These are phyloP conservation scores for Percopsis omiscomaycus DNA, from an alignment of 2,797 vertebrate genomes.

Conservation along the genomic window DNA sequence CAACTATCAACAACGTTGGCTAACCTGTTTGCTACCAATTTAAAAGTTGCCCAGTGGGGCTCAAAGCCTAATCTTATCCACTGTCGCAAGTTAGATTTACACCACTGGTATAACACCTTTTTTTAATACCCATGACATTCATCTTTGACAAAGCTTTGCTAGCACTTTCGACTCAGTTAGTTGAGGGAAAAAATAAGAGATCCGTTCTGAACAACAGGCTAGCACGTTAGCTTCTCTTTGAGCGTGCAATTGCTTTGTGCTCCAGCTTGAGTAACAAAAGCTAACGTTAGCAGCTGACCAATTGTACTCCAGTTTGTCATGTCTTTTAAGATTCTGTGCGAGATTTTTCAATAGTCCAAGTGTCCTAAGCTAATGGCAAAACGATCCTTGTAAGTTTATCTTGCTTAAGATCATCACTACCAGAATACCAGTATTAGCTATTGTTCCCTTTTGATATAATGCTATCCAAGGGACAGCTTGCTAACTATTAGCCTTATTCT, in stretches of 20 bases:
- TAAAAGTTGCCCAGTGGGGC: conserved; percentile 48
- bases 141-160: neutral
- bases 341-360: conserved; percentile 17
- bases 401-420: neutral
- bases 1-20: conserved; percentile 53
- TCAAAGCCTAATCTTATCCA: neutral
- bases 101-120: too few species aligned
- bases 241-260: conserved; percentile 77
- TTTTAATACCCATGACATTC: too few species aligned
- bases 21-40: conserved; percentile 72
- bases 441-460: neutral
- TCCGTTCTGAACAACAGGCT: conserved; percentile 72
- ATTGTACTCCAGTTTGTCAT: conserved; percentile 51
- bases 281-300: conserved; percentile 66
- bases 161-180: conserved; percentile 29
- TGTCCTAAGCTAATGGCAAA: neutral
- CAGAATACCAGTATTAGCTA: neutral
- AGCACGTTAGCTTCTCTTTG: conserved; percentile 60
- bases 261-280: conserved; percentile 74
- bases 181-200: conserved; percentile 47
- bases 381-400: neutral
- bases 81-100: too few species aligned
- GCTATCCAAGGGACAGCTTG: neutral
- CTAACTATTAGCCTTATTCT: neutral
- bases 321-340: conserved; percentile 29